These are phyloP conservation scores for Isichthys henryi DNA, from an alignment of 2,113 vertebrate genomes.

Conservation along the genomic window DNA sequence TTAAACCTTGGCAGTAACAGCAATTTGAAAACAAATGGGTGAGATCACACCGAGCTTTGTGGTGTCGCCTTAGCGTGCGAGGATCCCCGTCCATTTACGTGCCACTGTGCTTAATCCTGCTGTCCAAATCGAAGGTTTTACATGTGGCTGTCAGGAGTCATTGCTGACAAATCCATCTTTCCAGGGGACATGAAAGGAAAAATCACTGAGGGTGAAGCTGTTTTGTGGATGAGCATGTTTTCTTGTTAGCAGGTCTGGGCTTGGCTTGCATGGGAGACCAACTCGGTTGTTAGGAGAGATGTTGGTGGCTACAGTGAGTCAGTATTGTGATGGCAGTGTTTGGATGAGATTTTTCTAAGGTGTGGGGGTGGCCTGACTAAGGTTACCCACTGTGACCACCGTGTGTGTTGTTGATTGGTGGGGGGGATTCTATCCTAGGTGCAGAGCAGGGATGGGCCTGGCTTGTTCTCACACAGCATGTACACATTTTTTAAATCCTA, in stretches of 20 bases:
- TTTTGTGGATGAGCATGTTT: background rate
- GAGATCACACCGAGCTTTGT: background rate
- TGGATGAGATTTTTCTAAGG: background rate
- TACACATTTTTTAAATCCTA: background rate
- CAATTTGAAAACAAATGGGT: background rate
- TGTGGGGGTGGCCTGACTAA: background rate
- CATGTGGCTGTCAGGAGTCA: background rate
- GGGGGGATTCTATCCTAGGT: too few relatives aligned
- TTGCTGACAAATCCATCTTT: background rate
- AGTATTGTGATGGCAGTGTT: background rate
- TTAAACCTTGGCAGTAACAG: background rate
- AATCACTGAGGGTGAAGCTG: background rate
- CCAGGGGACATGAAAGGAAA: background rate
- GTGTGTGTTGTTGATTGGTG: too few relatives aligned
- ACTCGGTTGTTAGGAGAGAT: background rate
- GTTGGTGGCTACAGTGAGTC: background rate
- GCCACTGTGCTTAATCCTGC: background rate
- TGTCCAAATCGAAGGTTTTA: background rate
- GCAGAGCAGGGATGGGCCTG: too few relatives aligned
- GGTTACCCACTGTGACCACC: background rate
- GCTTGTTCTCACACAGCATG: too few relatives aligned
- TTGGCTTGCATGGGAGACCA: background rate
- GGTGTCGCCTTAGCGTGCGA: background rate
- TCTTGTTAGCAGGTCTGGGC: background rate
- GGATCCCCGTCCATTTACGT: background rate